Percentiles rank a stretch among this genome's conserved stretches.
Evolutionary conservation across 2,113 vertebrate species (phyloP).

Genomic region (Mellivora capensis): DNA sequence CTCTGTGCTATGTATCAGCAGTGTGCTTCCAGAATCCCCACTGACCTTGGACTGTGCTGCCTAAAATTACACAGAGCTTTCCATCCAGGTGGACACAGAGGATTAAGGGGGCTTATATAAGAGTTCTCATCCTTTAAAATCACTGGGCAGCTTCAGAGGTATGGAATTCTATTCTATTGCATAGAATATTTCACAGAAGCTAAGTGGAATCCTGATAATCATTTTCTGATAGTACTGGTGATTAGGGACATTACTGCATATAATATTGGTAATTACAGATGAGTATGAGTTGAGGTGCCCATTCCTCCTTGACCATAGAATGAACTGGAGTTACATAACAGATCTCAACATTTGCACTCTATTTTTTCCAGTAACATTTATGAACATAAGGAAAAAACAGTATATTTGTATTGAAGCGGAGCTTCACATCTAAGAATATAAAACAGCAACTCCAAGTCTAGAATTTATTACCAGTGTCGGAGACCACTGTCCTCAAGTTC

Average conservation of each 20-base stretch:
- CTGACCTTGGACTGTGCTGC: not conserved
- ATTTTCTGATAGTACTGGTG: not conserved
- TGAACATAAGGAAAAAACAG: not conserved
- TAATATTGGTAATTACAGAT: not conserved
- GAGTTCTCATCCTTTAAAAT: not conserved
- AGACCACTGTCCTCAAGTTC: not conserved
- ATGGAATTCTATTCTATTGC: not conserved
- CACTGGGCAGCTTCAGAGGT: not conserved
- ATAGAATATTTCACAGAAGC: not conserved
- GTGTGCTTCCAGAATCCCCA: not conserved
- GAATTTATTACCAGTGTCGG: not conserved
- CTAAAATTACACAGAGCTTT: not conserved
- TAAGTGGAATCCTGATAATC: not conserved
- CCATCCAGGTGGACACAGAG: not conserved
- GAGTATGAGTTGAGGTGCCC: not conserved
- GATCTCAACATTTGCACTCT: not conserved
- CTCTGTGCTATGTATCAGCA: not conserved
- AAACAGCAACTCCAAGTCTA: not conserved
- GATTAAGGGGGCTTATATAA: not conserved
- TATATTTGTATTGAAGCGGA: not conserved
- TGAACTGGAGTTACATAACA: not conserved
- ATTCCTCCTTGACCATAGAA: not conserved
- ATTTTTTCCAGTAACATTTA: not conserved
- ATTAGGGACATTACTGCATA: not conserved
- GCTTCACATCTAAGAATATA: not conserved